A percentile compares a stretch with the other conserved stretches of the same genome.
Conservation (phyloP, 2,113 vertebrate genomes). For the Leptobrachium ailaonicum region DNA sequence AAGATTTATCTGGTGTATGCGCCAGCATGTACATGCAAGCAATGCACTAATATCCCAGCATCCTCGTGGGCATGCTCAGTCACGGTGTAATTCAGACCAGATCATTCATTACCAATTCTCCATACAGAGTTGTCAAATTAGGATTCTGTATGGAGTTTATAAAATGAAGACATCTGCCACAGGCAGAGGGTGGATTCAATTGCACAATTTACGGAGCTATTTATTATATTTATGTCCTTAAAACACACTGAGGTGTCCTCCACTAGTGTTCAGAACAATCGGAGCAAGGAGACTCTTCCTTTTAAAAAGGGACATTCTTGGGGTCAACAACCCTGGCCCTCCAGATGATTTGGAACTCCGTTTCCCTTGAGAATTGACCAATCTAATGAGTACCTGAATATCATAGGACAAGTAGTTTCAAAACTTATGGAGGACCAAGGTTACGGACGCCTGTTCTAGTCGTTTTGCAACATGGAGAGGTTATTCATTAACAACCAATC, state of each 20-base stretch:
- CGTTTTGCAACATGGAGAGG: too few relatives aligned
- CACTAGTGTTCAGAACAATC: neutral
- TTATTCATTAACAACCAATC: too few relatives aligned
- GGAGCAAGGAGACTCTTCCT: neutral
- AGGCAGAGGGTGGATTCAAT: constrained; percentile 6
- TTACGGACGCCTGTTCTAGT: too few relatives aligned
- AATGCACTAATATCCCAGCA: constrained; percentile 19
- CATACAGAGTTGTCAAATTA: constrained; percentile 29
- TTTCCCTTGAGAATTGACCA: too few relatives aligned
- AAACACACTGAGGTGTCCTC: neutral
- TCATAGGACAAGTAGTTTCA: too few relatives aligned
- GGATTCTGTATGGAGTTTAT: constrained; percentile 23
- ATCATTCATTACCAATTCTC: constrained; percentile 14
- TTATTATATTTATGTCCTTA: constrained; percentile 5
- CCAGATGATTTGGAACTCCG: too few relatives aligned
- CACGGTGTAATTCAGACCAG: constrained; percentile 15
- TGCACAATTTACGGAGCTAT: constrained; percentile 17
- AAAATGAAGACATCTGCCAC: constrained; percentile 29
- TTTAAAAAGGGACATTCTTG: neutral
- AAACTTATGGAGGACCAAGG: too few relatives aligned
- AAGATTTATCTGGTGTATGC: constrained; percentile 30
- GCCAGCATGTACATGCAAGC: constrained; percentile 15
- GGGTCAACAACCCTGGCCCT: too few relatives aligned
- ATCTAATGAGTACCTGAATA: too few relatives aligned
- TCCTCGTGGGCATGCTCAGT: constrained; percentile 22